Evolutionary conservation across 2,797 vertebrate genomes (phyloP), one percentile per base, ranked within the genome.

Genomic region (Hipposideros larvatus): DNA sequence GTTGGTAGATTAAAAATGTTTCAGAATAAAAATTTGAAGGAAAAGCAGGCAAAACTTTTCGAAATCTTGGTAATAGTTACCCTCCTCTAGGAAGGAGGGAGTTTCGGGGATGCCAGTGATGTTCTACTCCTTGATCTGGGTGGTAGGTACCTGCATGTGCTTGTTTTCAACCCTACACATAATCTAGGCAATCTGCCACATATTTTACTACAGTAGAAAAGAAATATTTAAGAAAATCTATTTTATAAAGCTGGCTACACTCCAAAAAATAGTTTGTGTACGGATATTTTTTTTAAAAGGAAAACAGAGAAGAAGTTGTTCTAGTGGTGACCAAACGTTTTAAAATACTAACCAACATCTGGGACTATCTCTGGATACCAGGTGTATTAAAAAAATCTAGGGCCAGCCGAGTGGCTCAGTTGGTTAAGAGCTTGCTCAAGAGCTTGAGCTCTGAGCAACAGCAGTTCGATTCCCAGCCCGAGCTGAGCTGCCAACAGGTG

Each of bases 1-100:
- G 84, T n/a, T 57, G 75, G 48, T 77, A 95, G 21, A 41, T 74
- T 88, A 24, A 31, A 94, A 91, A 57, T 57, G 19, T 66, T 86
- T 80, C 75, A 51, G 90, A 96, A 83, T 59, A 55, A 71, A 85
- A 90, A 88, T 5, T 0, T 51, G 18, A 55, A 74, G 61, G 26
- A 83, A 88, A 94, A 95, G 46, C 11, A 85, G 68, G 37, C 55
- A 87, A 59, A 68, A 61, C 31, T 86, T 59, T 68, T 55, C 43
- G 48, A 91, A 70, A 86, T 71, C 11, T 37, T 91, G 46, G 46
- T 59, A 22, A 65, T 24, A 48, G 51, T 22, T 26, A 53, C 6
- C 19, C 5, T 46, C 13, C 34, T 75, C 46, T 53, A 90, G n/a
- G n/a, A 74, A 82, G 92, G 4, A 63, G 18, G 53, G 53, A 28